Evolutionary conservation across 2,888 invertebrate genomes (phyloP), one percentile per base, ranked within the genome.

Genomic region (Ochropleura leucogaster): DNA sequence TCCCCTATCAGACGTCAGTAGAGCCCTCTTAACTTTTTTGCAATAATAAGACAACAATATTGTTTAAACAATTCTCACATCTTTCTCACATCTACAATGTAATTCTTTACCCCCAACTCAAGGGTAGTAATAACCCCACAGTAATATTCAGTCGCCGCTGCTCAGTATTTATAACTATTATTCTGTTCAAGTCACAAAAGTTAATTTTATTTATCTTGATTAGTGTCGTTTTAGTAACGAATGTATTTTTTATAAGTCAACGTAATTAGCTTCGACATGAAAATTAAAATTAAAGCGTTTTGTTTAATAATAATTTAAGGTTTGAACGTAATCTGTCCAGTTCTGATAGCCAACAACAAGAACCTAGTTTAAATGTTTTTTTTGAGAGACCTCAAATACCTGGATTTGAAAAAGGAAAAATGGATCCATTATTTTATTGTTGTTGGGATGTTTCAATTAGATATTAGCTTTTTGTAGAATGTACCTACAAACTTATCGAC

Each of bases 141-240:
- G 40, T 66, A 55, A 66, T n/a, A 66, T 49, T 77, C 65, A 49
- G 77, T 63, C 42, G 60, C 46, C 70, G 55, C 55, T 16, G 47
- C n/a, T n/a, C 42, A 42, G 30, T 62, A 49, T 55, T 62, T 55
- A 76, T 62, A 75, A 74, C 40, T 68, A 74, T 68, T 68, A 68
- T 62, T 53, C 4, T n/a, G 30, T 62, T 68, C 40, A 53, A 74
- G 40, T 30, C 16, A 53, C 30, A 75, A 68, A 62, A 53, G 53
- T 69, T 63, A 18, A 75, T 67, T 77, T 55, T 55, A 60, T 76
- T 65, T 60, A 55, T 78, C 66, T 77, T 47, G 77, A 64, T 67
- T 47, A 16, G 20, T 57, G 40, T 51, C 57, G 72, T 67, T 68
- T 57, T 67, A 30, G 63, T 69, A 44, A 44, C 12, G 5, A 55